phyloP scores from a whole-genome alignment of 2,888 invertebrate species.

The Acronicta psi region DNA sequence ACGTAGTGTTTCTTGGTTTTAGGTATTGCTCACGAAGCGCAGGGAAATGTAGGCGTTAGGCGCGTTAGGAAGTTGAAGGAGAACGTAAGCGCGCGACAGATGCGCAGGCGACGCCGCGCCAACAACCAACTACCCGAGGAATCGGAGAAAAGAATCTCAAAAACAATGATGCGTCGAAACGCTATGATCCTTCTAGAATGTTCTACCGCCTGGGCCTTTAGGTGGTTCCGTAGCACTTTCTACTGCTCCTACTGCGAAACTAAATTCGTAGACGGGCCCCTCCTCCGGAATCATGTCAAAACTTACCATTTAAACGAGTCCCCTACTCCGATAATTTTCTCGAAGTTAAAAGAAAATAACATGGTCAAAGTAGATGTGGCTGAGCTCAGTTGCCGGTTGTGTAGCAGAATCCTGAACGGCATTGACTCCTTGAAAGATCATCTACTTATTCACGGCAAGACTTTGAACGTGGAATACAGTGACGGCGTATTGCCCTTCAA shows the following conservation, averaged over 20 bases:
- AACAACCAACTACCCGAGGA: conserved; percentile 82
- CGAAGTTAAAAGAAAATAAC: conserved; percentile 82
- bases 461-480: conserved; percentile 68
- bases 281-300: conserved; percentile 72
- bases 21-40: conserved; percentile 78
- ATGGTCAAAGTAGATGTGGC: conserved; percentile 83
- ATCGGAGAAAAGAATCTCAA: conserved; percentile 79
- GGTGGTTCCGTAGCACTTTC: conserved; percentile 81
- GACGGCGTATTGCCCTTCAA: conserved; percentile 84
- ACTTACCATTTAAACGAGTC: conserved; percentile 66
- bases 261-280: conserved; percentile 73
- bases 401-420: conserved; percentile 62
- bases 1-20: conserved; percentile 75
- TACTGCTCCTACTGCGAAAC: conserved; percentile 81
- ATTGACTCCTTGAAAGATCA: conserved; percentile 77
- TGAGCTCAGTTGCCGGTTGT: conserved; percentile 74
- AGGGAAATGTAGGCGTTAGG: conserved; percentile 66
- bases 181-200: conserved; percentile 77
- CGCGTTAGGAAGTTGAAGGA: conserved; percentile 81
- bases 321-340: conserved; percentile 75
- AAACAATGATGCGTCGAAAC: conserved; percentile 84
- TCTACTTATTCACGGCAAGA: conserved; percentile 68
- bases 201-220: conserved; percentile 84
- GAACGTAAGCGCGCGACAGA: conserved; percentile 80
- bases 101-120: conserved; percentile 81